Evolutionary conservation across 2,797 vertebrate species (phyloP), one percentile per base, ranked within the genome.

Genomic region (Sparus aurata): DNA sequence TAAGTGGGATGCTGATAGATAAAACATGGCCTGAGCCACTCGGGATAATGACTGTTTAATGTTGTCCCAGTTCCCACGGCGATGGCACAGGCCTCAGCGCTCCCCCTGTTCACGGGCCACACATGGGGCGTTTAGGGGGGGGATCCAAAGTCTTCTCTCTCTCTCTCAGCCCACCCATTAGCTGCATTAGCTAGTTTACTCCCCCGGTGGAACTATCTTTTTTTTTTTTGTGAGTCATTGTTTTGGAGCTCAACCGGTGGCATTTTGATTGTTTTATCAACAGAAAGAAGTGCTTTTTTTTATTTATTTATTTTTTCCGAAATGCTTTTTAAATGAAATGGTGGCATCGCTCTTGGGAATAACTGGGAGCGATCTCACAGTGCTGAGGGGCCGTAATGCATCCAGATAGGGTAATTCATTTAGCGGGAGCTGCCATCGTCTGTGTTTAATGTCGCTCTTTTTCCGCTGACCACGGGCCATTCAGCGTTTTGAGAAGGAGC

Each of bases 11-110:
- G 85, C 77, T 85, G 85, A 80, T 76, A 82, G 90, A 92, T 93
- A 91, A 85, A 85, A 83, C 74, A 79, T 54, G 84, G 87, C 73
- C 69, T 85, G 84, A 87, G 79, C 81, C 80, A 75, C 84, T 67
- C 3, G 7, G 85, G 92, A 88, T 92, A 95, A 93, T 92, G 81
- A 90, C 80, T 91, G 87, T 90, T 92, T 94, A 91, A 93, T 86
- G 85, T 85, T 86, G 86, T 67, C 75, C 89, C 84, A 85, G 85
- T 95, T 94, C 93, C 93, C 92, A 93, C 87, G 87, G 87, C 64
- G 25, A 85, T 89, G 85, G 72, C 75, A 79, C 74, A 85, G 87
- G 79, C 80, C 76, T 73, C 85, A 73, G 27, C 50, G 72, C 74
- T 80, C 70, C 83, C 83, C 72, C 85, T 85, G 80, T 88, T 92